Evolutionary conservation across 2,113 vertebrate genomes (phyloP).

Genomic region (Pseudorhombus dupliciocellatus): DNA sequence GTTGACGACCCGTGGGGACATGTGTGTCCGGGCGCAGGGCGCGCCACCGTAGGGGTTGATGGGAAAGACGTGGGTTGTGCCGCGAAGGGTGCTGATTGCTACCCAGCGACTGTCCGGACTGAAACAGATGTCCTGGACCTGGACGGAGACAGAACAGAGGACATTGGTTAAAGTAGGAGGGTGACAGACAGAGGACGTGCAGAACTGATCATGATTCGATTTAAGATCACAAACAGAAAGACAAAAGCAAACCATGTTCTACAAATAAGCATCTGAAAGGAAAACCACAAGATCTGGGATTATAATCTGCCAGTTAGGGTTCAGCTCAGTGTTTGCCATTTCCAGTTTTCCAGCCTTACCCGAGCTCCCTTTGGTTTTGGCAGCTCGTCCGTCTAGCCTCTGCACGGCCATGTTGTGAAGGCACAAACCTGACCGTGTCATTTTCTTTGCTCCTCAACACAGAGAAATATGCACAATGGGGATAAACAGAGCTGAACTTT

Average conservation of each 20-base stretch:
- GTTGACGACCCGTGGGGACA: conserved; percentile 96
- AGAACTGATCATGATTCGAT: background rate
- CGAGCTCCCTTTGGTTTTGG: too few relatives aligned
- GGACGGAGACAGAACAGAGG: conserved; percentile 16
- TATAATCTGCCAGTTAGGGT: too few relatives aligned
- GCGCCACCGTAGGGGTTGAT: conserved; percentile 95
- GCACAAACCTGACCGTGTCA: too few relatives aligned
- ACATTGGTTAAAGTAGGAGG: background rate
- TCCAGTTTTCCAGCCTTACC: too few relatives aligned
- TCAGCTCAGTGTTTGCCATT: too few relatives aligned
- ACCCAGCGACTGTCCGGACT: conserved; percentile 99
- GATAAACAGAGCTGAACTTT: background rate
- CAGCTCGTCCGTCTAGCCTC: too few relatives aligned
- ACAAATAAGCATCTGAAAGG: too few relatives aligned
- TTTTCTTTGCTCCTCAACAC: background rate
- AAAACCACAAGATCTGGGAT: too few relatives aligned
- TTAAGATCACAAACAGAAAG: too few relatives aligned
- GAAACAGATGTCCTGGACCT: conserved; percentile 99
- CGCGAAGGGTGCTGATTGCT: conserved; percentile 94
- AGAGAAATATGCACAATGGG: background rate
- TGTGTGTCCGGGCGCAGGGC: conserved; percentile 94
- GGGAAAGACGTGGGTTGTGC: conserved; percentile 96
- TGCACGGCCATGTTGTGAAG: too few relatives aligned
- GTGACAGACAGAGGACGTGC: background rate
- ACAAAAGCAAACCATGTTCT: too few relatives aligned